Conservation (phyloP, 37 sponge, comb jelly and placozoan genomes). For the Corticium candelabrum region DNA sequence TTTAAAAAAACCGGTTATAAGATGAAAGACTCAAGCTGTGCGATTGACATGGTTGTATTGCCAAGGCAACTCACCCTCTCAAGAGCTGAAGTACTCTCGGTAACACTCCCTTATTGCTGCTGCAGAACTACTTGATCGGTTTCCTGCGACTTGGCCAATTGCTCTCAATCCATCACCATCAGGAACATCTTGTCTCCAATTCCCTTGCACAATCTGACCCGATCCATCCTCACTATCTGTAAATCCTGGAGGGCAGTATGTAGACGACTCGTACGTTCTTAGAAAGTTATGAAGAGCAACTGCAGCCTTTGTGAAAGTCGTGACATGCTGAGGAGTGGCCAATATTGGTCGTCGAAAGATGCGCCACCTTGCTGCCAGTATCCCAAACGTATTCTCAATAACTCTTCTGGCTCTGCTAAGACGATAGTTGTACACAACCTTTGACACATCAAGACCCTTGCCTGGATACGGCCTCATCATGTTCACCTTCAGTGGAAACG, state of each 20-base stretch:
- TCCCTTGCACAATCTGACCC: background rate
- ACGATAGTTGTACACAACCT: background rate
- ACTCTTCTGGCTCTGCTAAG: slow-evolving; percentile 19
- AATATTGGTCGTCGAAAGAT: slow-evolving; percentile 1
- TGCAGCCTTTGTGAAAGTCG: background rate
- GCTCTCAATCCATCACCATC: background rate
- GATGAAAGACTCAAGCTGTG: too few relatives aligned
- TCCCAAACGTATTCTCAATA: slow-evolving; percentile 31
- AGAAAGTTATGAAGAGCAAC: background rate
- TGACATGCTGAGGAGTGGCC: background rate
- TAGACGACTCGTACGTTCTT: background rate
- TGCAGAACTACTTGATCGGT: background rate
- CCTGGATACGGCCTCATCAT: slow-evolving; percentile 29
- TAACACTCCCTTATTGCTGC: background rate
- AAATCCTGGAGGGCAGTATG: background rate
- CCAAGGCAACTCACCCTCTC: background rate
- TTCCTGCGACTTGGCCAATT: too few relatives aligned
- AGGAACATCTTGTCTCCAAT: background rate
- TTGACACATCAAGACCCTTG: slow-evolving; percentile 6
- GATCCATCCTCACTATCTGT: background rate
- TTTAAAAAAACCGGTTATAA: too few relatives aligned
- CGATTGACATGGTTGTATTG: background rate
- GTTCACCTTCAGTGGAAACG: slow-evolving; percentile 16
- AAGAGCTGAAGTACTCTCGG: background rate
- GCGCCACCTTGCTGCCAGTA: slow-evolving; percentile 20